phyloP scores from a whole-genome alignment of 2,888 invertebrate genomes.

The Notodonta dromedarius region DNA sequence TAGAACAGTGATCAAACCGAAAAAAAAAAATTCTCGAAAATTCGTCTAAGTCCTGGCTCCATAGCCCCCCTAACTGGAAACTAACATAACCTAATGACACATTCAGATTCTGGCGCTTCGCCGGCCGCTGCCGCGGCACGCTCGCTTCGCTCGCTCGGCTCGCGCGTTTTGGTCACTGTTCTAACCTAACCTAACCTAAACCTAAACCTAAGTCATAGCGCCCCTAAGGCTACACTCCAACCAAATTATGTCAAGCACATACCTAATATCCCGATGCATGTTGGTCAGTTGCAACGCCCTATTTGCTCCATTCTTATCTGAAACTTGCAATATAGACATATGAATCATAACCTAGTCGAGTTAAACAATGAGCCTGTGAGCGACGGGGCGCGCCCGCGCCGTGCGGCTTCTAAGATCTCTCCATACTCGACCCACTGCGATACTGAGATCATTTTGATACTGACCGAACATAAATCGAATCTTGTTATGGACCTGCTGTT shows the following conservation, averaged over 20 bases:
- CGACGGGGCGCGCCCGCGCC: slow-evolving; percentile 74
- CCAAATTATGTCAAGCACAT: slow-evolving; percentile 74
- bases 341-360: slow-evolving; percentile 74
- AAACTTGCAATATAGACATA: slow-evolving; percentile 66
- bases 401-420: slow-evolving; percentile 69
- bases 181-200: no score
- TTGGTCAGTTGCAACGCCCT: slow-evolving; percentile 75
- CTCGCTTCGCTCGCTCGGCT: no score
- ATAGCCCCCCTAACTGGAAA: no score
- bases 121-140: no score
- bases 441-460: slow-evolving; percentile 65
- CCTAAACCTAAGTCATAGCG: no score
- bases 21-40: no score
- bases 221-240: no score
- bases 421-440: slow-evolving; percentile 58
- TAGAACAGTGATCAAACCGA: no score
- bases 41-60: no score
- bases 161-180: no score
- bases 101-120: no score
- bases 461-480: slow-evolving; percentile 75
- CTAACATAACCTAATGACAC: no score
- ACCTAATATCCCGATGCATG: slow-evolving; percentile 49
- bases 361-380: slow-evolving; percentile 74
- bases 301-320: slow-evolving; percentile 78
- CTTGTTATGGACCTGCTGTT: slow-evolving; percentile 73